phyloP scores from a whole-genome alignment of 1,140 invertebrate genomes.

The Pseudomyrmex concolor region DNA sequence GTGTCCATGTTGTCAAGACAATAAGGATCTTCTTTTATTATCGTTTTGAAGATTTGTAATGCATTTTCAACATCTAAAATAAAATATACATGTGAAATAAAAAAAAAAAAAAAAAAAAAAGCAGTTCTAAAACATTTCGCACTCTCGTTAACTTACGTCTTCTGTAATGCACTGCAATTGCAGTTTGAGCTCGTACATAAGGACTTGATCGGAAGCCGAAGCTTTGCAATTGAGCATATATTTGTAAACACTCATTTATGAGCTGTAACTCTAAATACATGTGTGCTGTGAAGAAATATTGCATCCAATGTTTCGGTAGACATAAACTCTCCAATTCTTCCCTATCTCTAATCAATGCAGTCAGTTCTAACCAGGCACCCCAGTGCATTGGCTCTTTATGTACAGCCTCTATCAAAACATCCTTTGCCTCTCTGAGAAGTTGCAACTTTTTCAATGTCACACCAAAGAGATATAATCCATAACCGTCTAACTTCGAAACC shows the following conservation, averaged over 20 bases:
- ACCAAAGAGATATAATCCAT: slow-evolving; percentile 95
- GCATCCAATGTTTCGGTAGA: slow-evolving; percentile 97
- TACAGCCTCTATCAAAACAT: slow-evolving; percentile 92
- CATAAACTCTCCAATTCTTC: slow-evolving; percentile 88
- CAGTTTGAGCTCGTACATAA: slow-evolving; percentile 96
- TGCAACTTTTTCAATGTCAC: slow-evolving; percentile 96
- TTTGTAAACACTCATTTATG: slow-evolving; percentile 94
- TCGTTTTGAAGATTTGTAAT: slow-evolving; percentile 92
- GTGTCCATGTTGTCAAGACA: slow-evolving; percentile 97
- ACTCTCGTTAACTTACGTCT: slow-evolving; percentile 87
- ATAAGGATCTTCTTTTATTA: slow-evolving; percentile 95
- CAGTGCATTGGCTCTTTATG: slow-evolving; percentile 93
- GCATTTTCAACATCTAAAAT: slow-evolving; percentile 94
- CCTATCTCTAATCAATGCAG: slow-evolving; percentile 92
- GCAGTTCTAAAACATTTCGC: slow-evolving; percentile 36
- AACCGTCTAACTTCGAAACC: slow-evolving; percentile 92
- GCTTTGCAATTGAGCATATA: slow-evolving; percentile 91
- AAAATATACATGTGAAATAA: slow-evolving; percentile 50
- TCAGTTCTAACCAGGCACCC: slow-evolving; percentile 97
- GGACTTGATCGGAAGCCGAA: slow-evolving; percentile 94
- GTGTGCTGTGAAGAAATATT: slow-evolving; percentile 96
- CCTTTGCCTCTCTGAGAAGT: slow-evolving; percentile 89
- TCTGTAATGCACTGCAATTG: slow-evolving; percentile 96
- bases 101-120: slow-evolving; percentile 8
- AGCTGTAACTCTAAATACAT: slow-evolving; percentile 96